Percentiles rank a stretch among this genome's conserved stretches.
Conservation (phyloP, 2,888 invertebrate genomes). For the Miltochrista miniata region DNA sequence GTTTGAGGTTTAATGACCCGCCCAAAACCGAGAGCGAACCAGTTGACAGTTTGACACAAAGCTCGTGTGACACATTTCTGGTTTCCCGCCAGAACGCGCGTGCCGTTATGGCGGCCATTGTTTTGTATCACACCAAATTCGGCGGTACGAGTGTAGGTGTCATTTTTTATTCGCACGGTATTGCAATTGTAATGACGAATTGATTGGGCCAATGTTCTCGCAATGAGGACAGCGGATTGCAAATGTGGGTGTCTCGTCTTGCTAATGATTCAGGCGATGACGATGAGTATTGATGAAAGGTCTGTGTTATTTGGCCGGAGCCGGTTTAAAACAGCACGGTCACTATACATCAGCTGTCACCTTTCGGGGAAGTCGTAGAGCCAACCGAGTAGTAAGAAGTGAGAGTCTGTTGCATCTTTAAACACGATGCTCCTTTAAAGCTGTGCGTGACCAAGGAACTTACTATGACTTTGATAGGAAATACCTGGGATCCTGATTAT, state of each 20-base stretch:
- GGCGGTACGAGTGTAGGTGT: conserved; percentile 62
- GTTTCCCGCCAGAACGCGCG: conserved; percentile 33
- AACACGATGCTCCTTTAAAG: too few relatives aligned
- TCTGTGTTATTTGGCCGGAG: conserved; percentile 65
- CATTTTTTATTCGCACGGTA: conserved; percentile 69
- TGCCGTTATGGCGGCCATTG: conserved; percentile 72
- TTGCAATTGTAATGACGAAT: conserved; percentile 75
- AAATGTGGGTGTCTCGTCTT: conserved; percentile 70
- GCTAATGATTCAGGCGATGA: conserved; percentile 65
- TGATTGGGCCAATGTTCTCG: conserved; percentile 68
- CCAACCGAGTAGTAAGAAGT: too few relatives aligned
- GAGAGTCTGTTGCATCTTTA: too few relatives aligned
- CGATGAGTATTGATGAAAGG: conserved; percentile 44
- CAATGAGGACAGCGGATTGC: conserved; percentile 65
- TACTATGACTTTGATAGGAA: too few relatives aligned
- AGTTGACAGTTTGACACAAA: conserved; percentile 49
- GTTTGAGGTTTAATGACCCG: conserved; percentile 43
- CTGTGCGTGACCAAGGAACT: too few relatives aligned
- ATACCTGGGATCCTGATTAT: too few relatives aligned
- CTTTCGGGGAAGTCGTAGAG: too few relatives aligned
- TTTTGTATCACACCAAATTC: conserved; percentile 67
- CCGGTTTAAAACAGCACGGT: too few relatives aligned
- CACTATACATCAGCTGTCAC: too few relatives aligned
- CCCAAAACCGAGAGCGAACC: conserved; percentile 48
- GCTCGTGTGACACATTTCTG: conserved; percentile 48